These are phyloP conservation scores for Magallana ariakensis DNA, from an alignment of 1,140 invertebrate genomes.

Conservation along the genomic window DNA sequence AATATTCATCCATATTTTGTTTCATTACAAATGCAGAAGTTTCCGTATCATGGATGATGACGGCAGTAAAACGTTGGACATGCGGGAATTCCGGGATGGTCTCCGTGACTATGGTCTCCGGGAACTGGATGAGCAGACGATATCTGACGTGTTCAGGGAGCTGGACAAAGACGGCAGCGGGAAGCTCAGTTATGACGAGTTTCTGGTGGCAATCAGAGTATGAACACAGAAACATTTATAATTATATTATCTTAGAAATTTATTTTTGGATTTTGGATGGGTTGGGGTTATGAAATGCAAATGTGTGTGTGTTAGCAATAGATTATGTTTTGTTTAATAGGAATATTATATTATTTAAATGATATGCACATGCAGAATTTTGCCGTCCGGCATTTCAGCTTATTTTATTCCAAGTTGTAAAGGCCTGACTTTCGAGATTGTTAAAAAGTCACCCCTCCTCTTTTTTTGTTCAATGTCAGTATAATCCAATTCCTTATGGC, in stretches of 20 bases:
- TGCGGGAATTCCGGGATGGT: conserved; percentile 91
- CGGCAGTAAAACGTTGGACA: conserved; percentile 89
- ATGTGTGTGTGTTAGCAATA: too few species aligned
- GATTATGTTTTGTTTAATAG: too few species aligned
- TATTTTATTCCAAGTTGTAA: too few species aligned
- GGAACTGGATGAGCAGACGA: conserved; percentile 84
- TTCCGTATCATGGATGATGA: conserved; percentile 96
- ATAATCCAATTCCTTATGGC: background rate
- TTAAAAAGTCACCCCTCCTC: too few species aligned
- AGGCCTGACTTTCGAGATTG: too few species aligned
- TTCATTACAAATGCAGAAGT: conserved; percentile 82
- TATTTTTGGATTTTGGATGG: background rate
- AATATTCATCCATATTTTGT: background rate
- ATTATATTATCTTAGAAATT: background rate
- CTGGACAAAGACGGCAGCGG: conserved; percentile 92
- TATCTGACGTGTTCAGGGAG: conserved; percentile 85
- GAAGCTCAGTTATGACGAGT: conserved; percentile 92
- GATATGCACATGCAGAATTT: too few species aligned
- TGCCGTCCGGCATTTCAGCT: too few species aligned
- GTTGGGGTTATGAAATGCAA: too few species aligned
- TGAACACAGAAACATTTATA: conserved; percentile 67
- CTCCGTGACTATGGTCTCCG: conserved; percentile 89
- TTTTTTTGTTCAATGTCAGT: too few species aligned
- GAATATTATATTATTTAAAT: too few species aligned
- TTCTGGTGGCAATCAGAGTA: conserved; percentile 90